Base-by-base conservation (phyloP, 2,797 vertebrate species). In the Clarias laeviceps region DNA sequence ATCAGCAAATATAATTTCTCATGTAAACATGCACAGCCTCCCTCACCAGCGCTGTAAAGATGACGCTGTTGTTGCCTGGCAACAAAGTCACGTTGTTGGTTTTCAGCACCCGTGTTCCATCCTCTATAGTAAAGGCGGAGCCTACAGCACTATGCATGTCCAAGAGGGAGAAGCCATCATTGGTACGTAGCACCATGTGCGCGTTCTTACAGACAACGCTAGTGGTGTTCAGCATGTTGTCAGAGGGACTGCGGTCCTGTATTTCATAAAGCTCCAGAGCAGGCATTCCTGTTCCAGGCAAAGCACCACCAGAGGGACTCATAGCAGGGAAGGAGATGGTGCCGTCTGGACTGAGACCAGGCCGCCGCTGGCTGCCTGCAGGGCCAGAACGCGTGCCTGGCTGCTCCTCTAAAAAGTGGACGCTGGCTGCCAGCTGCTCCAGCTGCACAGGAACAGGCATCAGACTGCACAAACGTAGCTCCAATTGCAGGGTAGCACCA, bases 161-260 rank as follows among this genome's bases (percentile, higher is more conserved):
- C 64, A 96, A 91, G 0, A 96, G 95, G 0, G 95, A 90, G 90
- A 82, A 80, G 88, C 95, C 96, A 89, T 98, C 97, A 57, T 95
- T 97, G 8, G 94, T 89, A 2, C 97, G 94, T 57, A 98, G 94
- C 27, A 99, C 89, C 94, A 99, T 93, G 92, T 99, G 98, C 2
- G 96, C 95, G 1, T 99, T 99, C 89, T 94, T 98, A 92, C 98
- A 99, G 81, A 97, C 95, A 62, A 99, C 96, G 2, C 98, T 97
- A 0, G 96, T 94, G 0, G 96, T 97, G 94, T 92, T 97, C 85
- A 99, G 88, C 0, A 95, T 92, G 87, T 95, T 96, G 86, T 99
- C 98, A 0, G 98, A 96, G 0, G 97, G 97, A 83, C 97, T 99
- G 82, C 96, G 90, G 91, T 99, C 98, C 12, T 96, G 96, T 91